Conservation (phyloP, 2,888 invertebrate species). For the Hirtodrosophila trivittata region DNA sequence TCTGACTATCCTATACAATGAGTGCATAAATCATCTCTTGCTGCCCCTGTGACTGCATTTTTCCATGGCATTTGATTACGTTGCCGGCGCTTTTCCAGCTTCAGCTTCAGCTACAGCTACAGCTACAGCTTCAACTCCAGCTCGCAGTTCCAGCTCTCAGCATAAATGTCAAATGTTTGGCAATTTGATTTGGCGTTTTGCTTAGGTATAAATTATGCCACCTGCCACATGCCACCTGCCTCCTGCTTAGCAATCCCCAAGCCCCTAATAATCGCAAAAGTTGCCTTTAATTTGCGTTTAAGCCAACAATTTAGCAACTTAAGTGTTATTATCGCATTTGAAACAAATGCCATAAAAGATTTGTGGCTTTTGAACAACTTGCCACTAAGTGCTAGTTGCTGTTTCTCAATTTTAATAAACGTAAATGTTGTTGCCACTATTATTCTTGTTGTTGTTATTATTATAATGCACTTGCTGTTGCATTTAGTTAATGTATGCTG, state of each 20-base stretch:
- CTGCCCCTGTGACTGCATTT: slow-evolving; percentile 34
- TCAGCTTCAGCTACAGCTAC: slow-evolving; percentile 12
- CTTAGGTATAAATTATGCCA: slow-evolving; percentile 71
- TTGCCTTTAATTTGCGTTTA: slow-evolving; percentile 70
- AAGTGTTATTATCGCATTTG: slow-evolving; percentile 75
- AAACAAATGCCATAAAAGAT: slow-evolving; percentile 73
- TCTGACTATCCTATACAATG: slow-evolving; percentile 62
- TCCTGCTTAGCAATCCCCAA: neutral
- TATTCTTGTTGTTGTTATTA: slow-evolving; percentile 13
- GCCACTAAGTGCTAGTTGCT: slow-evolving; percentile 70
- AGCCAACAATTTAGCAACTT: slow-evolving; percentile 70
- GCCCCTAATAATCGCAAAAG: slow-evolving; percentile 24
- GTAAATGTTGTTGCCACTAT: slow-evolving; percentile 21
- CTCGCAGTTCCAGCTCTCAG: slow-evolving; percentile 28
- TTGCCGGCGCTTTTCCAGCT: slow-evolving; percentile 38
- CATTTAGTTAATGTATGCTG: slow-evolving; percentile 53
- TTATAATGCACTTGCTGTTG: slow-evolving; percentile 25
- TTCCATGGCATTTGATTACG: slow-evolving; percentile 59
- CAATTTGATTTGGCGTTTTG: slow-evolving; percentile 77
- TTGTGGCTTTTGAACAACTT: slow-evolving; percentile 64
- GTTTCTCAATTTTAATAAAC: slow-evolving; percentile 23
- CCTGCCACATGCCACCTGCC: slow-evolving; percentile 21
- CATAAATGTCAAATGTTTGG: slow-evolving; percentile 76
- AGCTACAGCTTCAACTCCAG: slow-evolving; percentile 25
- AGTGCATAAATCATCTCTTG: slow-evolving; percentile 77